Conservation (phyloP, 2,888 invertebrate species). For the Hofmannophila pseudospretella region DNA sequence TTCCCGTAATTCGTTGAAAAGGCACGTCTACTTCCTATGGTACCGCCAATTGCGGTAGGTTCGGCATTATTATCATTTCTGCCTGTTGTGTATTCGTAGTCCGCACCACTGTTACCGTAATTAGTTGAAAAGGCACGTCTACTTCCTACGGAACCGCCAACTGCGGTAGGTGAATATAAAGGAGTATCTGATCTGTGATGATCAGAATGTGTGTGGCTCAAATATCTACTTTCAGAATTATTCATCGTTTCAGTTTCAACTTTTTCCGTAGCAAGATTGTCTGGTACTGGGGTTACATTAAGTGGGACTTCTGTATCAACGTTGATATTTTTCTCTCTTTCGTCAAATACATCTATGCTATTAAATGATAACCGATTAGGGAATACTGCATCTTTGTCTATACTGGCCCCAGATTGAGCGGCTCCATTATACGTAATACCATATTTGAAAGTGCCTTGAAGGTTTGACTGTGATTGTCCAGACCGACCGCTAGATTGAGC, state of each 20-base stretch:
- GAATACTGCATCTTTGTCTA: constrained; percentile 74
- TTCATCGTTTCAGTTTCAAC: constrained; percentile 31
- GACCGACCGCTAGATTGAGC: constrained; percentile 86
- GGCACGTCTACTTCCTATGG: constrained; percentile 49
- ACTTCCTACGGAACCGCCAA: constrained; percentile 37
- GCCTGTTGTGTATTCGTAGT: constrained; percentile 63
- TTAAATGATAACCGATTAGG: constrained; percentile 58
- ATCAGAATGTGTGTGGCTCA: constrained; percentile 52
- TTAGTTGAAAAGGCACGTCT: constrained; percentile 53
- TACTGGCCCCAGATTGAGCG: constrained; percentile 89
- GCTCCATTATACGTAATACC: constrained; percentile 88
- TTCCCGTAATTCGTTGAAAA: constrained; percentile 44
- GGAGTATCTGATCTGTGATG: constrained; percentile 43
- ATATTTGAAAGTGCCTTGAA: constrained; percentile 88
- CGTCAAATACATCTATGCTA: constrained; percentile 64
- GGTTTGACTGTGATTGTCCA: constrained; percentile 90
- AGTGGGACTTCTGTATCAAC: constrained; percentile 32
- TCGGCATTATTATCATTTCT: too few species aligned
- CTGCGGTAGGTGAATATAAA: constrained; percentile 22
- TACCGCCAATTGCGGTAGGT: constrained; percentile 28
- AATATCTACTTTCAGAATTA: constrained; percentile 37
- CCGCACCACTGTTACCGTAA: constrained; percentile 37
- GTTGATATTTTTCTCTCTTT: constrained; percentile 58
- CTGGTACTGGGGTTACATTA: constrained; percentile 20
- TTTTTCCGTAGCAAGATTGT: constrained; percentile 22